These are phyloP conservation scores for Apotomis betuletana DNA, from an alignment of 2,888 invertebrate species.

Conservation along the genomic window DNA sequence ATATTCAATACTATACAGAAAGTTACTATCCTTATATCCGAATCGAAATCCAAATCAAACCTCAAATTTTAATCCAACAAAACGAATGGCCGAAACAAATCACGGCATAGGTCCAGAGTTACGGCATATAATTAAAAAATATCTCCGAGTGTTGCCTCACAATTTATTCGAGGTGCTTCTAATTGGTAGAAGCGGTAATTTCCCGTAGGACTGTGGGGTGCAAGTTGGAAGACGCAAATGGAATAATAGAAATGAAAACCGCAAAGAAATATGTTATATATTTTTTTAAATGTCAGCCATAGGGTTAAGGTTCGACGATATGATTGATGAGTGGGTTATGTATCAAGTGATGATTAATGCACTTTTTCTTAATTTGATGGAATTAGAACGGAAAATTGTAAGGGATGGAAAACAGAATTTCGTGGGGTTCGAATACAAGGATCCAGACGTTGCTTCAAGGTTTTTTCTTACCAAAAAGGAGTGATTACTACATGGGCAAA, in stretches of 20 bases:
- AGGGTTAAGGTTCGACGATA: neutral
- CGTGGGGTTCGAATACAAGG: too few relatives aligned
- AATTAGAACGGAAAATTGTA: too few relatives aligned
- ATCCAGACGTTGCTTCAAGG: too few relatives aligned
- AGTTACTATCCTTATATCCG: neutral
- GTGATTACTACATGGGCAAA: too few relatives aligned
- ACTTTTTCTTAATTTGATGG: too few relatives aligned
- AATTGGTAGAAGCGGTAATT: slow-evolving; percentile 79
- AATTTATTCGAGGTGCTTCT: slow-evolving; percentile 71
- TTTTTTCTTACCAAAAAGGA: too few relatives aligned
- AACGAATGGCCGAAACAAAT: slow-evolving; percentile 60
- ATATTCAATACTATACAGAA: neutral
- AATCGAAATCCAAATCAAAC: slow-evolving; percentile 16
- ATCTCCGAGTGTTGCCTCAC: slow-evolving; percentile 65
- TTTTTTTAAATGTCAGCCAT: neutral
- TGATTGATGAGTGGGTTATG: too few relatives aligned
- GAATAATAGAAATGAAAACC: neutral
- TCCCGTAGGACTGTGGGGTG: slow-evolving; percentile 66
- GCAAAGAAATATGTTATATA: too few relatives aligned
- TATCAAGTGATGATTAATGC: too few relatives aligned
- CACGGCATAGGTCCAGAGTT: slow-evolving; percentile 58
- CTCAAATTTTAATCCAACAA: slow-evolving; percentile 43
- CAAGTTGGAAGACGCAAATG: slow-evolving; percentile 46
- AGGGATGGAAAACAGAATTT: too few relatives aligned
- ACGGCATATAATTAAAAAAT: slow-evolving; percentile 70